Evolutionary conservation across 2,888 invertebrate species (phyloP).

Genomic region (Rhagium mordax): DNA sequence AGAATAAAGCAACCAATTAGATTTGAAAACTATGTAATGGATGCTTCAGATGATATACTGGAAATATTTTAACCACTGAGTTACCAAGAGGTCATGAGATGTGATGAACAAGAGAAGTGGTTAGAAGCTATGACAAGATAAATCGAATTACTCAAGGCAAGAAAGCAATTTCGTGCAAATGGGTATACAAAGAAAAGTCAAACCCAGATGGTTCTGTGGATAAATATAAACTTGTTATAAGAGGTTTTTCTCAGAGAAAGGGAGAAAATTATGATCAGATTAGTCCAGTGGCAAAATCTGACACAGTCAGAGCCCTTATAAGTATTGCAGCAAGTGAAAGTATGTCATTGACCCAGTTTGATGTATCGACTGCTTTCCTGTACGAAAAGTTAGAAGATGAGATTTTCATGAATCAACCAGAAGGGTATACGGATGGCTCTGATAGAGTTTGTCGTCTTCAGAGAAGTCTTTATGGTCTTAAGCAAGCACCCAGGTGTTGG

Average conservation of each 20-base stretch:
- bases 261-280: too few relatives aligned
- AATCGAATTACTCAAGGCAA: slow-evolving; percentile 55
- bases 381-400: slow-evolving; percentile 1
- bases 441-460: background rate
- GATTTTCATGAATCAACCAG: slow-evolving; percentile 9
- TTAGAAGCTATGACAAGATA: slow-evolving; percentile 23
- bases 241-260: slow-evolving; percentile 50
- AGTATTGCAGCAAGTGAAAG: too few relatives aligned
- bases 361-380: slow-evolving; percentile 1
- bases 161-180: slow-evolving; percentile 53
- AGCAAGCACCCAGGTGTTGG: too few relatives aligned
- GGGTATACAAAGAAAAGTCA: slow-evolving; percentile 57
- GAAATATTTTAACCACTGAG: background rate
- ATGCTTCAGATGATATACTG: background rate
- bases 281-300: too few relatives aligned
- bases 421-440: slow-evolving; percentile 10
- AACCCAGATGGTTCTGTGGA: slow-evolving; percentile 57
- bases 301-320: too few relatives aligned
- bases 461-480: too few relatives aligned
- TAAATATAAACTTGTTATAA: slow-evolving; percentile 52
- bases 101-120: background rate
- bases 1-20: background rate
- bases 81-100: background rate
- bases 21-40: background rate
- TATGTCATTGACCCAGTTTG: background rate